Conservation (phyloP, 2,113 vertebrate genomes). For the Silurus asotus region DNA sequence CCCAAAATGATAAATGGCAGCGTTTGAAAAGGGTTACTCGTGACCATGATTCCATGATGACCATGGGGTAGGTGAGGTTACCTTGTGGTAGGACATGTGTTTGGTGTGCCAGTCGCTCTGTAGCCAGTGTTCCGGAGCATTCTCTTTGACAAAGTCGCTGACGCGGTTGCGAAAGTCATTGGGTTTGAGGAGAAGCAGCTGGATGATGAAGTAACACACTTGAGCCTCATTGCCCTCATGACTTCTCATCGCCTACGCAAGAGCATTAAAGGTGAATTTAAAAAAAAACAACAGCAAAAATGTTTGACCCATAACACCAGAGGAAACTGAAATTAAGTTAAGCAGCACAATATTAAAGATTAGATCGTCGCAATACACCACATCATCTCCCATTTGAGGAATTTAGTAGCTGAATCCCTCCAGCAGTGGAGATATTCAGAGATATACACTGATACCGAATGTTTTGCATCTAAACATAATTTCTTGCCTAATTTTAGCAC, state of each 20-base stretch:
- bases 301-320: not conserved
- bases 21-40: not conserved
- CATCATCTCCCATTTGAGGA: not conserved
- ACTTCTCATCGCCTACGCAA: constrained; percentile 90
- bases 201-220: constrained; percentile 99
- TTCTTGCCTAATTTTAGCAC: not conserved
- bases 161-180: constrained; percentile 98
- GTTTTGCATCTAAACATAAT: not conserved
- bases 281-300: not conserved
- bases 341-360: not conserved
- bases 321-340: not conserved
- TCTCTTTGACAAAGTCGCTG: constrained; percentile 98
- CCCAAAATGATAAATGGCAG: too few relatives aligned
- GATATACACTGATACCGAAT: not conserved
- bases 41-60: not conserved
- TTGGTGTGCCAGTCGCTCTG: constrained; percentile 99
- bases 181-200: constrained; percentile 93
- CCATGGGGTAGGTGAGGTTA: constrained; percentile 43
- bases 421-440: not conserved
- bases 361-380: not conserved
- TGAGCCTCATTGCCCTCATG: constrained; percentile 98
- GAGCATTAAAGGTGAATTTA: not conserved
- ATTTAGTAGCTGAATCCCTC: not conserved
- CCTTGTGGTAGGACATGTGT: constrained; percentile 99
- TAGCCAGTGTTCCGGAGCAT: constrained; percentile 97